A percentile compares a stretch with the other conserved stretches of the same genome.
Evolutionary conservation across 1,140 invertebrate genomes (phyloP).

Genomic region (Steinernema feltiae): DNA sequence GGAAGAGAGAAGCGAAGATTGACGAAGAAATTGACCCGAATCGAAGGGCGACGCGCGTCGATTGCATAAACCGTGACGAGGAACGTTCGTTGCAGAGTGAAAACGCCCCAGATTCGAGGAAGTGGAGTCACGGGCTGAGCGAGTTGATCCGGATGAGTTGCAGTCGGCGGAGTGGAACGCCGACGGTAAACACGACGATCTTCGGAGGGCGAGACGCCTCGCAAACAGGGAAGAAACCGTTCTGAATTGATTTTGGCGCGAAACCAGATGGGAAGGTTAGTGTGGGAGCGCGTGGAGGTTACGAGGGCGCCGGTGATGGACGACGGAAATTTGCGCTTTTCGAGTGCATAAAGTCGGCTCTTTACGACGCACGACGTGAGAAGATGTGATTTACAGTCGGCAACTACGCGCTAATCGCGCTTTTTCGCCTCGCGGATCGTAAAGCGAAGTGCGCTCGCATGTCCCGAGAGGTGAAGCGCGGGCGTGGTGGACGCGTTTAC

Average conservation of each 20-base stretch:
- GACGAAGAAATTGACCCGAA: constrained; percentile 10
- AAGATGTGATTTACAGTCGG: background rate
- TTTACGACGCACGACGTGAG: background rate
- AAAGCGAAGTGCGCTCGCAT: background rate
- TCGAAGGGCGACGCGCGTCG: background rate
- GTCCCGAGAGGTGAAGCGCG: too few species aligned
- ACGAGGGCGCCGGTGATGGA: background rate
- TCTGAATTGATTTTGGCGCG: background rate
- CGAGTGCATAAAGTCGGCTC: background rate
- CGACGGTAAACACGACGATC: background rate
- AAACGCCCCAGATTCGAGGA: constrained; percentile 6
- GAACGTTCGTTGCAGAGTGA: background rate
- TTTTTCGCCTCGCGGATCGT: background rate
- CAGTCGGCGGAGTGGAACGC: constrained; percentile 9
- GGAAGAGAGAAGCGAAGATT: background rate
- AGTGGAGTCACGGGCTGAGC: background rate
- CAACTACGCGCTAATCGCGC: too few species aligned
- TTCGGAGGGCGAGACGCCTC: background rate
- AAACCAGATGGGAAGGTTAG: background rate
- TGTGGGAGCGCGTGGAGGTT: background rate
- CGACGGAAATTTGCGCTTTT: constrained; percentile 1
- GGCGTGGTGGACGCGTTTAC: too few species aligned
- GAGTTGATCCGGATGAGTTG: constrained; percentile 8
- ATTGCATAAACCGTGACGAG: constrained; percentile 11
- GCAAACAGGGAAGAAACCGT: background rate